Base-by-base conservation (phyloP, 2,113 vertebrate genomes). In the Cheilinus undulatus region DNA sequence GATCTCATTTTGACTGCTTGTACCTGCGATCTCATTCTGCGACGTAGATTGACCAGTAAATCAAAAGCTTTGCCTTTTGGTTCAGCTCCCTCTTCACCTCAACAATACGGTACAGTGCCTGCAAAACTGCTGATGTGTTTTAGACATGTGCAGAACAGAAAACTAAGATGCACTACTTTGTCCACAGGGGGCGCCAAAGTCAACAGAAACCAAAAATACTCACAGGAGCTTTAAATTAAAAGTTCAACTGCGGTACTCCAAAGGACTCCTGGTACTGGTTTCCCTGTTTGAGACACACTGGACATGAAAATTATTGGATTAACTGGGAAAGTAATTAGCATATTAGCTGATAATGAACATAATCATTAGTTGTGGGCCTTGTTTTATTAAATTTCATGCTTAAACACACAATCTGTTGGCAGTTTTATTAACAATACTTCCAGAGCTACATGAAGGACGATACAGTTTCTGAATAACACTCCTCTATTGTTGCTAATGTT, bases 401-500 rank as follows among this genome's bases (percentile, higher is more conserved):
- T 45, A 68, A 12, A 15, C 24, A 52, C 32, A 75, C 26, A 62
- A 73, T 28, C 42, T 42, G 50, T 46, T 24, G 28, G 43, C 51
- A 28, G 30, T 27, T 8, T 28, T 56, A 5, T 58, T 52, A 56
- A 57, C 32, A 52, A 56, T 19, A 61, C 54, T 76, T 74, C 38
- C 53, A 72, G 34, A 70, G 34, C 66, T 58, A 8, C 2, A 73
- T 73, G 78, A 86, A 83, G 74, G 84, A 52, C 84, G 69, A 57
- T 36, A 14, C 56, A 27, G 38, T 60, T 75, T 57, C 52, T 79
- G 70, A 82, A 77, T 74, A 82, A 79, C 75, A 46, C 40, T 66
- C 32, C n/a, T 76, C 43, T 77, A 68, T 87, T 84, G 69, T 76
- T 78, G 53, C 66, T 85, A 82, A 87, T 72, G 51, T 70, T 64